These are phyloP conservation scores for Lagodon rhomboides DNA, from an alignment of 2,797 vertebrate species.

Conservation along the genomic window DNA sequence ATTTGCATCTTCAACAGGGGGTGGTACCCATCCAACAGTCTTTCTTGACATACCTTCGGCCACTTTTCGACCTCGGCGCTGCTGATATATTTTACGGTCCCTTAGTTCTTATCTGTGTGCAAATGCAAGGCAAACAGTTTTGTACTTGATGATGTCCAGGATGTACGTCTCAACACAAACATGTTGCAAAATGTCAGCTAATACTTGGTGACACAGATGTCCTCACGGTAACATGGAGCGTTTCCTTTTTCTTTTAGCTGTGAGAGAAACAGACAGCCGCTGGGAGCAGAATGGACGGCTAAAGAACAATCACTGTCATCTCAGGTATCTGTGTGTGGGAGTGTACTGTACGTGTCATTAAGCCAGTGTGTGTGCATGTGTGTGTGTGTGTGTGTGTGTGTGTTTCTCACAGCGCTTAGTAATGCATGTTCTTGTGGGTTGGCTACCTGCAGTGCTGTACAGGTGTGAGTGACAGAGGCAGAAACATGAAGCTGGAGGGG, in stretches of 20 bases:
- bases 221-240: conserved; percentile 11
- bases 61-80: no score
- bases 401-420: conserved; percentile 1
- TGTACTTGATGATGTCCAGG: not conserved
- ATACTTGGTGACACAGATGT: conserved; percentile 37
- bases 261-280: conserved; percentile 18
- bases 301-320: conserved; percentile 54
- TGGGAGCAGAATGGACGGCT: conserved; percentile 33
- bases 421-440: conserved; percentile 33
- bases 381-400: not conserved
- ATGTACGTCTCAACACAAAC: conserved; percentile 20
- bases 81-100: not conserved
- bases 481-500: conserved; percentile 67
- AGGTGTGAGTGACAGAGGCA: conserved; percentile 68
- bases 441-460: conserved; percentile 55
- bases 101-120: not conserved
- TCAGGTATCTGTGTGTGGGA: conserved; percentile 31
- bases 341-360: conserved; percentile 29
- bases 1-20: no score
- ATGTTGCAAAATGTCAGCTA: conserved; percentile 51
- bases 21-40: no score
- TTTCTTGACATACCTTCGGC: no score
- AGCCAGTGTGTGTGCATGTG: conserved; percentile 17
- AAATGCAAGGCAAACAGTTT: not conserved
- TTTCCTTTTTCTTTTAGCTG: not conserved